Percentiles rank a stretch among this genome's conserved stretches.
phyloP scores from a whole-genome alignment of 35 echinoderm and acorn worm genomes.

The Strongylocentrotus purpuratus region DNA sequence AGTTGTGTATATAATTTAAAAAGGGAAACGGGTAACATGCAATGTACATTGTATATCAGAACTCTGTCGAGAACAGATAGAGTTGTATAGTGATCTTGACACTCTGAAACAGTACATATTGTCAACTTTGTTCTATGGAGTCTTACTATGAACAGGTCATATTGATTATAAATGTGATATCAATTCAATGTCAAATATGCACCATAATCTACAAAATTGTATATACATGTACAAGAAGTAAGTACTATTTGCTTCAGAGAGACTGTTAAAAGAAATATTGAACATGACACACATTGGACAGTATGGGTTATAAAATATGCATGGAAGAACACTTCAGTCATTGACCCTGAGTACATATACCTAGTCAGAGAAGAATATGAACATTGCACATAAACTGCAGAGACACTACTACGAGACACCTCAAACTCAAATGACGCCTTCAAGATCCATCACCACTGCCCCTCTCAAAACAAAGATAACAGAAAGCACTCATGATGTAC shows the following conservation, averaged over 20 bases:
- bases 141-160: neutral
- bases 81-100: neutral
- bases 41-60: no score
- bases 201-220: neutral
- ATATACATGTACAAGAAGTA: neutral
- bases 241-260: neutral
- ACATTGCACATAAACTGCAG: neutral
- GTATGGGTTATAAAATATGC: neutral
- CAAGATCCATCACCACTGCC: neutral
- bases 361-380: neutral
- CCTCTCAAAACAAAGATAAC: neutral
- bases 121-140: no score
- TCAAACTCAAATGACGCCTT: neutral
- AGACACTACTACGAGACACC: neutral
- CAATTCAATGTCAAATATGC: neutral
- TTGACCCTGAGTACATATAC: neutral
- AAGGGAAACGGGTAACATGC: neutral
- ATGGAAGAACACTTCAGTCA: neutral
- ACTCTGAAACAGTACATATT: neutral
- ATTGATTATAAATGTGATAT: neutral
- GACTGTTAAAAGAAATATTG: neutral
- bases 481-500: slow-evolving; percentile 10
- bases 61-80: neutral
- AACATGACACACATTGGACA: neutral
- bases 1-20: neutral